These are phyloP conservation scores for Ispidina lecontei DNA, from an alignment of 2,797 vertebrate species.

Conservation along the genomic window DNA sequence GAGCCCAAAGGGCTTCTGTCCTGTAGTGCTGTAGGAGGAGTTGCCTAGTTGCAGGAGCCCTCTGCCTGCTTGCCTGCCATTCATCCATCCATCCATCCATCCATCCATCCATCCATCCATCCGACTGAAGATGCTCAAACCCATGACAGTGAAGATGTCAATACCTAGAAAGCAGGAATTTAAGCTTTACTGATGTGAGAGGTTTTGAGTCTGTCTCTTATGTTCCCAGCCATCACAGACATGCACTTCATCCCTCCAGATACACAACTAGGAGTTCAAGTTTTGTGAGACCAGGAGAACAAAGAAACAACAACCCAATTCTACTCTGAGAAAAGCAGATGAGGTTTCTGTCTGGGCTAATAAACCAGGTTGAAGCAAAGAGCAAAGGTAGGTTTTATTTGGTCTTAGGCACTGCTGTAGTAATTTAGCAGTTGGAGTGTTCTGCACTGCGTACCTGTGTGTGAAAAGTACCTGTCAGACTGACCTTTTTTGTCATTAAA, in stretches of 20 bases:
- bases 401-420: neutral
- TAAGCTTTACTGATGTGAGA: neutral
- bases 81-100: neutral
- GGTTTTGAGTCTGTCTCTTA: rapidly evolving
- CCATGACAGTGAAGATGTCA: neutral
- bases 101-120: neutral
- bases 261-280: neutral
- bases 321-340: neutral
- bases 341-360: neutral
- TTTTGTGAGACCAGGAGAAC: neutral
- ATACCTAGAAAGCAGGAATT: neutral
- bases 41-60: neutral
- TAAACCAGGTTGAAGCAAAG: neutral
- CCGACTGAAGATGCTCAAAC: neutral
- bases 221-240: neutral
- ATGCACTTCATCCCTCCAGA: neutral
- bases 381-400: neutral
- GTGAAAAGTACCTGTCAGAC: neutral
- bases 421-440: neutral
- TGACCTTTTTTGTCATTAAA: neutral
- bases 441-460: neutral
- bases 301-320: neutral
- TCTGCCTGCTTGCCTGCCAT: neutral
- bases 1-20: neutral
- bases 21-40: rapidly evolving